Base-by-base conservation (phyloP, 2,888 invertebrate species). In the Bedellia somnulentella region DNA sequence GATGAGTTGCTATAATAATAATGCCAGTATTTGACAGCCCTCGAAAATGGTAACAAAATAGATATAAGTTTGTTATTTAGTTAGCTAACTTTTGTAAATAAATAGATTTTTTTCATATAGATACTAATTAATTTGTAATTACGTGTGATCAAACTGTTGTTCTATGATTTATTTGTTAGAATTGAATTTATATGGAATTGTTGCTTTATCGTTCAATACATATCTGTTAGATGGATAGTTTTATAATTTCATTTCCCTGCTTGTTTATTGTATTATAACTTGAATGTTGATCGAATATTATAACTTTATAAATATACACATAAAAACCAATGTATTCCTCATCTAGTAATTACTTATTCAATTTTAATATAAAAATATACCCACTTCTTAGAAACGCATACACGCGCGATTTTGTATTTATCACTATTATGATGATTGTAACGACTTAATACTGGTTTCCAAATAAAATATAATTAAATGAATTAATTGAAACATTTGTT, bases 1-100 rank as follows among this genome's bases (percentile, higher is more conserved):
- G n/a, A n/a, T n/a, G n/a, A n/a, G n/a, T n/a, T n/a, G n/a, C n/a
- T n/a, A n/a, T n/a, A n/a, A n/a, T n/a, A n/a, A n/a, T n/a, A n/a
- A 21, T 21, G 8, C 3, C n/a, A 21, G 21, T 8, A 21, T 21
- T 21, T 21, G 21, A 21, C 21, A 17, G 5, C 17, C 17, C 27
- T 27, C 17, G 17, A 17, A 17, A 17, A n/a, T n/a, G n/a, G n/a
- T 27, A 27, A 17, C 11, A 15, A 8, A 12, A 21, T 21, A n/a
- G 17, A 27, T 11, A 2, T 15, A 27, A 13, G 8, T 61, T 71
- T 75, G 75, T 75, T 75, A 73, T 73, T 73, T 75, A 75, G 73
- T 75, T 73, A 71, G 67, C 60, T 73, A 73, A 75, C 71, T 57
- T 59, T 58, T 75, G 73, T 75, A 75, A 67, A 75, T 75, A 75